Evolutionary conservation across 2,113 vertebrate species (phyloP).

Genomic region (Halcyon malimbica): DNA sequence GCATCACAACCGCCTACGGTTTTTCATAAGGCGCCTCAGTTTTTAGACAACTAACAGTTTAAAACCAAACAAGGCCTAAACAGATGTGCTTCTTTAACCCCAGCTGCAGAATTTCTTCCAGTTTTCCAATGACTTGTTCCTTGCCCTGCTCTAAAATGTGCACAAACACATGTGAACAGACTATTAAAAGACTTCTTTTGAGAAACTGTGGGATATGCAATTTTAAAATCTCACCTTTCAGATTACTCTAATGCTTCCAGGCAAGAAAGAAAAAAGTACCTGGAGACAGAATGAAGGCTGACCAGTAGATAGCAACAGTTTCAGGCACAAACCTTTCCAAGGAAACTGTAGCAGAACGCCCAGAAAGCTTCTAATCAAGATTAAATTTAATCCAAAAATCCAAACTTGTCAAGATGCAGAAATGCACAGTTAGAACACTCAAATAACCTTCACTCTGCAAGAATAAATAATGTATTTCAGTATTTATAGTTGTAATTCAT

Average conservation of each 20-base stretch:
- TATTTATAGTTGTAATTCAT: neutral
- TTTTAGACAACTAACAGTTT: neutral
- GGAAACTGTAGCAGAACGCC: neutral
- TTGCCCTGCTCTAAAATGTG: neutral
- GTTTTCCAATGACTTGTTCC: neutral
- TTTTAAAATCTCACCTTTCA: neutral
- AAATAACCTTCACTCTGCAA: neutral
- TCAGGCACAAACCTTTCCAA: neutral
- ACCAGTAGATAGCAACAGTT: neutral
- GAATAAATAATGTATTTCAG: neutral
- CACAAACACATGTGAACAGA: neutral
- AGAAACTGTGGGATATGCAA: neutral
- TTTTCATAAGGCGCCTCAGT: rapidly evolving
- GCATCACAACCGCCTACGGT: rapidly evolving
- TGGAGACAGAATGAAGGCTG: neutral
- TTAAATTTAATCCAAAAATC: neutral
- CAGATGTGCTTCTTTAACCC: neutral
- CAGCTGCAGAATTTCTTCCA: neutral
- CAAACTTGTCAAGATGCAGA: neutral
- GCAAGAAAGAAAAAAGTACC: neutral
- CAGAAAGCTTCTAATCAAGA: neutral
- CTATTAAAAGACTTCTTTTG: neutral
- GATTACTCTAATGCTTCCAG: neutral
- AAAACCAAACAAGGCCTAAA: neutral
- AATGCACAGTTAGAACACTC: neutral